These are phyloP conservation scores for Orientallactaga bullata DNA, from an alignment of 2,113 vertebrate genomes.

Conservation along the genomic window DNA sequence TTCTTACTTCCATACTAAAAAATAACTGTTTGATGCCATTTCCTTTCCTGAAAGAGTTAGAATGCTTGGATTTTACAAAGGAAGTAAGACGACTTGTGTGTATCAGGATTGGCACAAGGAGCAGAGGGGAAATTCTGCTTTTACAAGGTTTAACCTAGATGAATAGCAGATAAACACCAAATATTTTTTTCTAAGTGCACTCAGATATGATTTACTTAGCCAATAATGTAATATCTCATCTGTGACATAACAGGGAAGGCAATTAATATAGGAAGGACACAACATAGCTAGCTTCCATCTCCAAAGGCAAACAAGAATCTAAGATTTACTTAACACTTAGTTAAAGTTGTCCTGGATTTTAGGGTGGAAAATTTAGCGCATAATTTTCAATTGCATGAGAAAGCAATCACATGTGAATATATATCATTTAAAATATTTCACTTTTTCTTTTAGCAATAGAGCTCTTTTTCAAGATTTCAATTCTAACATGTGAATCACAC, in stretches of 20 bases:
- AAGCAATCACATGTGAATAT: neutral
- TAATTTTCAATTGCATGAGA: neutral
- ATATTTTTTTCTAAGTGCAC: neutral
- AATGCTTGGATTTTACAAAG: neutral
- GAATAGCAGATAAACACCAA: neutral
- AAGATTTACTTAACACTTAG: neutral
- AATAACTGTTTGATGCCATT: neutral
- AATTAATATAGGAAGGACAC: neutral
- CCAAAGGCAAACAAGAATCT: neutral
- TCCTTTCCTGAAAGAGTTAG: conserved; percentile 3
- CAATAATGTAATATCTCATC: neutral
- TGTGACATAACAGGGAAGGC: neutral
- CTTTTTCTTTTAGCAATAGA: neutral
- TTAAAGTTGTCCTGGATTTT: neutral
- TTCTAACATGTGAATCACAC: neutral
- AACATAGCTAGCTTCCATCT: neutral
- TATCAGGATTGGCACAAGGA: neutral
- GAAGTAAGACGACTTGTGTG: neutral
- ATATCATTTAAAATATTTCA: neutral
- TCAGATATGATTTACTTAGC: neutral
- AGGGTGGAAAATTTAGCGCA: neutral
- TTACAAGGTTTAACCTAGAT: neutral
- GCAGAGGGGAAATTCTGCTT: neutral
- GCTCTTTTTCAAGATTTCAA: neutral
- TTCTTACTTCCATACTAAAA: conserved; percentile 9